phyloP scores from a whole-genome alignment of 2,888 invertebrate genomes.

The Gastrophysa polygoni region DNA sequence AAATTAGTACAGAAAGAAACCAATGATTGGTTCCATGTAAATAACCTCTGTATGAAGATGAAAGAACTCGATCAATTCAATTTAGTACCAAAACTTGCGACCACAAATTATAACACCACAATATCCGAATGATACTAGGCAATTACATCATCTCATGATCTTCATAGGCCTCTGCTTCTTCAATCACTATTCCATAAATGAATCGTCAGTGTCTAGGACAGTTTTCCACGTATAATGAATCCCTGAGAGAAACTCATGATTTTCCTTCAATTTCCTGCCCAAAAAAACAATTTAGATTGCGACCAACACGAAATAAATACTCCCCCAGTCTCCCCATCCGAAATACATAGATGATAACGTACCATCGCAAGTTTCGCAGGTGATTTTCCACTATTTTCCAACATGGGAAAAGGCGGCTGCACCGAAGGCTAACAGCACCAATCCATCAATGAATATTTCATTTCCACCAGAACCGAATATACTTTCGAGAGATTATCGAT shows the following conservation, averaged over 20 bases:
- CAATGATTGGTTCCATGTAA: too few relatives aligned
- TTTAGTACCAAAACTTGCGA: too few relatives aligned
- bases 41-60: too few relatives aligned
- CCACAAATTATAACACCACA: too few relatives aligned
- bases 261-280: conserved; percentile 6
- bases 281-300: conserved; percentile 6
- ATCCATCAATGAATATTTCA: conserved; percentile 49
- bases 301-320: conserved; percentile 43
- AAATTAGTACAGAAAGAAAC: too few relatives aligned
- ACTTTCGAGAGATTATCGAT: conserved; percentile 30
- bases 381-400: conserved; percentile 53
- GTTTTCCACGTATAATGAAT: conserved; percentile 6
- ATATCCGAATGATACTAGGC: too few relatives aligned
- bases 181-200: background rate
- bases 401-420: conserved; percentile 49
- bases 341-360: conserved; percentile 50
- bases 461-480: conserved; percentile 27
- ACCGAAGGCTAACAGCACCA: conserved; percentile 42
- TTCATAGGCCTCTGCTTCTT: too few relatives aligned
- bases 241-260: conserved; percentile 1
- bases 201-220: background rate
- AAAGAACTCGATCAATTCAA: too few relatives aligned
- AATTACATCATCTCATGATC: too few relatives aligned
- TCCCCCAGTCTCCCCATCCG: conserved; percentile 46
- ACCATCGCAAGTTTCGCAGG: conserved; percentile 46